phyloP scores from a whole-genome alignment of 2,113 vertebrate species.

The Globicephala melas region DNA sequence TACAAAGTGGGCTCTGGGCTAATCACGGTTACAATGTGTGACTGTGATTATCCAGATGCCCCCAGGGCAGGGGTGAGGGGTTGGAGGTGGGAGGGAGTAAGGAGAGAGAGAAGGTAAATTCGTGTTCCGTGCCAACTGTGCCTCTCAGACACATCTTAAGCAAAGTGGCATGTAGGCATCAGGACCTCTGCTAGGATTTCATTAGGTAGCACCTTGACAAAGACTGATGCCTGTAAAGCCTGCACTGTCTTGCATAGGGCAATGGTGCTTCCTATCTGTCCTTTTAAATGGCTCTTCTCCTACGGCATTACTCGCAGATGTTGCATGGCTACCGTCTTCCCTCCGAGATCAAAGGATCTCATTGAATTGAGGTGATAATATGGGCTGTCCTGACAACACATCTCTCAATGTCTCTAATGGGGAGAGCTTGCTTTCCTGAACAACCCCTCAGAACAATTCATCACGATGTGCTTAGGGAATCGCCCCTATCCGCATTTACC shows the following conservation, averaged over 20 bases:
- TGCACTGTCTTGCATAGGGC: background rate
- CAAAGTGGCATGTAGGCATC: background rate
- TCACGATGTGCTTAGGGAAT: conserved; percentile 65
- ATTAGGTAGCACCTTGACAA: background rate
- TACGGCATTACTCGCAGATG: background rate
- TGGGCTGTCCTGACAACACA: conserved; percentile 57
- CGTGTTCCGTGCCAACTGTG: background rate
- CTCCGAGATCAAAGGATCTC: conserved; percentile 66
- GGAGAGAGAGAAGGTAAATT: conserved; percentile 6
- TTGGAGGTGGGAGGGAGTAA: background rate
- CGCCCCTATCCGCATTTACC: conserved; percentile 61
- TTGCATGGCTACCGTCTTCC: conserved; percentile 16
- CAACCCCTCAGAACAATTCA: conserved; percentile 64
- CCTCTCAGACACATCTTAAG: background rate
- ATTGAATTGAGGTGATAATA: conserved; percentile 53
- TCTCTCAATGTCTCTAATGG: conserved; percentile 57
- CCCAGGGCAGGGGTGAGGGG: background rate
- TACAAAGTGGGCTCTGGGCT: conserved; percentile 16
- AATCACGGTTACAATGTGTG: background rate
- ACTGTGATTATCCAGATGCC: conserved; percentile 60
- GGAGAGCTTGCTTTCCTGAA: conserved; percentile 56
- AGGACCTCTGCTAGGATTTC: background rate
- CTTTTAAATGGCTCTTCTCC: background rate
- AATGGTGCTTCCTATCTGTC: background rate
- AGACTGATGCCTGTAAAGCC: background rate